These are phyloP conservation scores for Myrmophylax atrothorax DNA, from an alignment of 2,113 vertebrate species.

Conservation along the genomic window DNA sequence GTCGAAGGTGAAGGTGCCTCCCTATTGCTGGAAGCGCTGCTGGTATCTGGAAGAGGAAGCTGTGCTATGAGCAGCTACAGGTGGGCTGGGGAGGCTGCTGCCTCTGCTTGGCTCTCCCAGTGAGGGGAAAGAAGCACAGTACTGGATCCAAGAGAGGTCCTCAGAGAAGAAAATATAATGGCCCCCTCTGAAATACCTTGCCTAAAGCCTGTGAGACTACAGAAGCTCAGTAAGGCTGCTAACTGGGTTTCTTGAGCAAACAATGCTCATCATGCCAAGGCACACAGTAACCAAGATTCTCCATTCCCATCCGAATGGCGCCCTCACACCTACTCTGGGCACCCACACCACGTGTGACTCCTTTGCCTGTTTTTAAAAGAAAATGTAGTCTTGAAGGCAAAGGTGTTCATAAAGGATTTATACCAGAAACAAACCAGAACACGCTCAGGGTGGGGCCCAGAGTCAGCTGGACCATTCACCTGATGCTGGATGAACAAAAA, in stretches of 20 bases:
- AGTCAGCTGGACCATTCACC: neutral
- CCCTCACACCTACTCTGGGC: fast-evolving
- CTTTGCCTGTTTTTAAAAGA: neutral
- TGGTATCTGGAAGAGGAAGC: neutral
- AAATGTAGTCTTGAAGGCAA: neutral
- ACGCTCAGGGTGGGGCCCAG: fast-evolving
- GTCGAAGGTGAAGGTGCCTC: neutral
- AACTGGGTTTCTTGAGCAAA: neutral
- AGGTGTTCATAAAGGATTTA: neutral
- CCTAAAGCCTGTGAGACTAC: neutral
- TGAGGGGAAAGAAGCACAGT: neutral
- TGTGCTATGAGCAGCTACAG: neutral
- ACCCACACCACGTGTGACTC: too few species aligned
- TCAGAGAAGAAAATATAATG: neutral
- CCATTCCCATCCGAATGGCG: neutral
- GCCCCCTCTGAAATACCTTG: neutral
- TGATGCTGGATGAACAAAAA: neutral
- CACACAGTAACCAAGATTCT: neutral
- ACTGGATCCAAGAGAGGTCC: neutral
- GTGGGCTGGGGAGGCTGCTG: neutral
- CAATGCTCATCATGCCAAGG: neutral
- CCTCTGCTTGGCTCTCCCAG: neutral
- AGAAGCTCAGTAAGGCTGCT: neutral
- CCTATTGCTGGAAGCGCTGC: neutral
- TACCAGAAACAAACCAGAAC: neutral